Conservation (phyloP, 2,797 vertebrate species). For the Dicrostonyx torquatus region DNA sequence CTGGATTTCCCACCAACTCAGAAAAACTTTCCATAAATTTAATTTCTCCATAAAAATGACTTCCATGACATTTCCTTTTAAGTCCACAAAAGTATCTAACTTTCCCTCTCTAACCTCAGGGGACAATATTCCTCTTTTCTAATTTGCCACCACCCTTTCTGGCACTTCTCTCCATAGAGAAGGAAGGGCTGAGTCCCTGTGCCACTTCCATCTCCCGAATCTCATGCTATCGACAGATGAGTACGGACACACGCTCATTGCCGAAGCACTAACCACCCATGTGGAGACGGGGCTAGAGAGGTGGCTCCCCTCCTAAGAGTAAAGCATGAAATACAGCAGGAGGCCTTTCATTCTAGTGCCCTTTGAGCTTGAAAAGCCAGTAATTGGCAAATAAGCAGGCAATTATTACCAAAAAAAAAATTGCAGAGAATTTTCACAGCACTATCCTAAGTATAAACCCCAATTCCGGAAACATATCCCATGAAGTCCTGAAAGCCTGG, state of each 20-base stretch:
- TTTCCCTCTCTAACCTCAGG: not conserved
- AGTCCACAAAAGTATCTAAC: not conserved
- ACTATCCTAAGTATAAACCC: not conserved
- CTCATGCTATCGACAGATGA: not conserved
- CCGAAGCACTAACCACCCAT: not conserved
- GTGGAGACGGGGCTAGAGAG: too few species aligned
- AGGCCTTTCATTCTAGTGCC: not conserved
- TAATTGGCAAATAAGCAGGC: not conserved
- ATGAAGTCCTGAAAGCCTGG: not conserved
- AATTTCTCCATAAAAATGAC: conserved; percentile 11
- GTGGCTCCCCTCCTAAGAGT: not conserved
- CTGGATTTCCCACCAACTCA: conserved; percentile 21
- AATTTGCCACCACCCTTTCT: not conserved
- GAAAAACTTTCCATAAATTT: conserved; percentile 48
- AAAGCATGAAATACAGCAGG: not conserved
- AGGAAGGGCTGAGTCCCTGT: not conserved
- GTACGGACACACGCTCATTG: too few species aligned
- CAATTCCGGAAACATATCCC: not conserved
- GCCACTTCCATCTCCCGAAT: not conserved
- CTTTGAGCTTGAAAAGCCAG: not conserved
- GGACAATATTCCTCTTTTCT: conserved; percentile 4
- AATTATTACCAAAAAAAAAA: not conserved
- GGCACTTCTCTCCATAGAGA: not conserved
- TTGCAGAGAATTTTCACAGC: not conserved
- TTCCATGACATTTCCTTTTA: not conserved